Evolutionary conservation across 2,888 invertebrate genomes (phyloP).

Genomic region (Torymus tubicola): DNA sequence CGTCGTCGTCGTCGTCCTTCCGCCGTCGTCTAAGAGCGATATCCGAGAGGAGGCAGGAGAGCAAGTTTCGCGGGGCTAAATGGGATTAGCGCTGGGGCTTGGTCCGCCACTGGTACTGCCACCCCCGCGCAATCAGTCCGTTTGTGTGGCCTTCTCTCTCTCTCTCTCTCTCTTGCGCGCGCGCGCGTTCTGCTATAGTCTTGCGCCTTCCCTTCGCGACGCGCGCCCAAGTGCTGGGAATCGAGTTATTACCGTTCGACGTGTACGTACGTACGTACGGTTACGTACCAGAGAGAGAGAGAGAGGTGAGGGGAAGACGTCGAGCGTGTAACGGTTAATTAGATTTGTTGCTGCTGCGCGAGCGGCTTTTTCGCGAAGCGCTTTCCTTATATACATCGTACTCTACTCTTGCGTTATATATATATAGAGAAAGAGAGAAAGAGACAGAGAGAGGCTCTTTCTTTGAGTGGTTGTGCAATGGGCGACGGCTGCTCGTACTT

Average conservation of each 20-base stretch:
- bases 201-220: too few species aligned
- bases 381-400: neutral
- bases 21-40: too few species aligned
- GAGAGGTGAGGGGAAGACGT: slow-evolving; percentile 7
- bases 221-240: slow-evolving; percentile 29
- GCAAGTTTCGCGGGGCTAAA: slow-evolving; percentile 39
- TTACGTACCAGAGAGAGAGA: neutral
- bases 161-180: too few species aligned
- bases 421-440: too few species aligned
- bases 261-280: too few species aligned
- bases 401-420: too few species aligned
- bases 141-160: slow-evolving; percentile 7
- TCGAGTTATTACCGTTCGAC: slow-evolving; percentile 38
- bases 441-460: too few species aligned
- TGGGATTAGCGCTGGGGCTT: slow-evolving; percentile 27
- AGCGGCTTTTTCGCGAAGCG: neutral
- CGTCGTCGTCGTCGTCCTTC: too few species aligned
- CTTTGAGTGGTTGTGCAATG: too few species aligned
- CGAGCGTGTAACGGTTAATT: slow-evolving; percentile 24
- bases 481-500: too few species aligned
- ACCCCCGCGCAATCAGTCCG: slow-evolving; percentile 40
- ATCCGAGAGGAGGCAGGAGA: neutral
- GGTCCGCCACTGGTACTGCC: neutral
- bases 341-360: slow-evolving; percentile 22
- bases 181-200: too few species aligned